Evolutionary conservation across 2,888 invertebrate genomes (phyloP).

Genomic region (Metacarcinus magister): DNA sequence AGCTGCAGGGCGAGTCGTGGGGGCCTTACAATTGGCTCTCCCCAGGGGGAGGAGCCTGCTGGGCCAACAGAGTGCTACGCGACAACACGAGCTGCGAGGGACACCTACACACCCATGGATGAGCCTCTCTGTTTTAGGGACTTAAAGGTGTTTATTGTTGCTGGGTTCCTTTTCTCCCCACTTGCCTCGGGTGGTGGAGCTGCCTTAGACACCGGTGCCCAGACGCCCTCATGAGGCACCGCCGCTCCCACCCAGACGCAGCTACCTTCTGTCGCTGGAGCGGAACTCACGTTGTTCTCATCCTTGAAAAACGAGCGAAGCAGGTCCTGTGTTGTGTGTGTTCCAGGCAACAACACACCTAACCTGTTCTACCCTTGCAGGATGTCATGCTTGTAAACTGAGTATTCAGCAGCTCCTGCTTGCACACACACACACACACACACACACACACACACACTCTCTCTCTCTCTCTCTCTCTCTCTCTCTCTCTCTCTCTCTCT

Average conservation of each 20-base stretch:
- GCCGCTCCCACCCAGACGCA: not conserved
- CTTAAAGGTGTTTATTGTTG: not conserved
- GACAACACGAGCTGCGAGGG: not conserved
- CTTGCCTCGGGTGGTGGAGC: not conserved
- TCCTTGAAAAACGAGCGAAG: not conserved
- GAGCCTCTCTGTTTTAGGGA: conserved; percentile 32
- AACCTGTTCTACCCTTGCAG: not conserved
- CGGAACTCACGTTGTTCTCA: not conserved
- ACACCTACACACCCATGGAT: not conserved
- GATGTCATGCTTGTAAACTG: not conserved
- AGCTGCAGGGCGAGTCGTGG: conserved; percentile 68
- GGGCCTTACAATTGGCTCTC: conserved; percentile 65
- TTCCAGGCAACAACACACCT: conserved; percentile 10
- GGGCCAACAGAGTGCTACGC: conserved; percentile 59
- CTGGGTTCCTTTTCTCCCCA: not conserved
- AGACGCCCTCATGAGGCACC: conserved; percentile 28
- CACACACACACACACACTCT: not conserved
- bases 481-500: conserved; percentile 65
- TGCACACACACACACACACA: too few relatives aligned
- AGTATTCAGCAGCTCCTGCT: not conserved
- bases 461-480: conserved; percentile 55
- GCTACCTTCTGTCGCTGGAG: not conserved
- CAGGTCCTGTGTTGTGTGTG: not conserved
- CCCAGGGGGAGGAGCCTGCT: conserved; percentile 9
- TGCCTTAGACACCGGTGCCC: not conserved